Percentiles rank a stretch among this genome's conserved stretches.
Evolutionary conservation across 2,888 invertebrate species (phyloP).

Genomic region (Pasiphila rectangulata): DNA sequence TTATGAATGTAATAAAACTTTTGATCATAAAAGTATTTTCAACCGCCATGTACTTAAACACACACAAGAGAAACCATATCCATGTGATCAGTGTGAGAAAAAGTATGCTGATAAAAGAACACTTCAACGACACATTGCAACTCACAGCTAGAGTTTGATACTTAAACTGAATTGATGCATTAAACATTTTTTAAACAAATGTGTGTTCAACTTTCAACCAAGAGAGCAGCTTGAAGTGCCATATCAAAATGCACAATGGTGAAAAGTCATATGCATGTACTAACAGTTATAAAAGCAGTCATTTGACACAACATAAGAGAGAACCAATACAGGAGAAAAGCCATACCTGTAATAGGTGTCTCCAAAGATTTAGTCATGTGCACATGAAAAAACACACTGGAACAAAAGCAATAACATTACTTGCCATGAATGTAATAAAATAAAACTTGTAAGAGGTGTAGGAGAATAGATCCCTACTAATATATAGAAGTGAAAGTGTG

Average conservation of each 20-base stretch:
- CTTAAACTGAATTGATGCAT: not conserved
- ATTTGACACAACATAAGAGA: constrained; percentile 18
- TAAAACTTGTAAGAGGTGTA: no score
- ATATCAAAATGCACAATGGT: constrained; percentile 22
- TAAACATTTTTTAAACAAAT: no score
- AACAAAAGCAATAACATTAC: constrained; percentile 13
- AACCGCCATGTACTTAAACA: constrained; percentile 21
- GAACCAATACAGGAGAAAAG: constrained; percentile 23
- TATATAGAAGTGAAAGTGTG: no score
- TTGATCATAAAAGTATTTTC: constrained; percentile 21
- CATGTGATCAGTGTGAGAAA: constrained; percentile 22
- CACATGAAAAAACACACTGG: constrained; percentile 23
- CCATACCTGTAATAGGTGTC: constrained; percentile 21
- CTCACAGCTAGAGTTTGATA: constrained; percentile 12
- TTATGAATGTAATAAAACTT: constrained; percentile 20
- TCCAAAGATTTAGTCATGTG: constrained; percentile 16
- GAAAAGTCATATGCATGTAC: constrained; percentile 15
- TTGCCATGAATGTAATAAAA: constrained; percentile 19
- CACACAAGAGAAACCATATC: constrained; percentile 21
- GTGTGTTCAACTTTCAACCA: constrained; percentile 21
- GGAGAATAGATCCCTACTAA: no score
- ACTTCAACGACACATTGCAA: constrained; percentile 16
- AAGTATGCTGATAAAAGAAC: constrained; percentile 26
- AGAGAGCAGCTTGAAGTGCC: constrained; percentile 18
- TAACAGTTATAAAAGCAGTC: constrained; percentile 17